Conservation (phyloP, 2,113 vertebrate species). For the Otocyon megalotis region DNA sequence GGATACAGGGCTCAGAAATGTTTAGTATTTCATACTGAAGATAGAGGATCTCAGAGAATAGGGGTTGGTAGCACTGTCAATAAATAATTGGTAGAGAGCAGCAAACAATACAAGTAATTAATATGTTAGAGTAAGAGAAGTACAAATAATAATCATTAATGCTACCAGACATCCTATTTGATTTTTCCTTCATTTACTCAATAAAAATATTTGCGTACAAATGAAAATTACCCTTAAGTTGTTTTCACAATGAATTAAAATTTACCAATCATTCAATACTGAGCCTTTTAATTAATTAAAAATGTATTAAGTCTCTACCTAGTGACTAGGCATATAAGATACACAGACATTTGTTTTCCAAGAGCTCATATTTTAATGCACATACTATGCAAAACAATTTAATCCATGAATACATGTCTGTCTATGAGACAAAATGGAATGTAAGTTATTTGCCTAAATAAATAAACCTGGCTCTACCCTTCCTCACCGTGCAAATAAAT, state of each 20-base stretch:
- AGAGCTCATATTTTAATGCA: background rate
- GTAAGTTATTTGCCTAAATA: background rate
- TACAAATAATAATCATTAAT: background rate
- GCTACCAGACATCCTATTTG: background rate
- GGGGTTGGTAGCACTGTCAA: background rate
- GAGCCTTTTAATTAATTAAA: slow-evolving; percentile 10
- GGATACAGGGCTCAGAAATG: background rate
- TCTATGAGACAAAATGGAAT: background rate
- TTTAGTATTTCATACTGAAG: background rate
- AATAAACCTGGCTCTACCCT: background rate
- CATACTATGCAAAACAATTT: background rate
- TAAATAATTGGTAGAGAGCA: background rate
- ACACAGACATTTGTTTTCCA: background rate
- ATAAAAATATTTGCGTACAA: background rate
- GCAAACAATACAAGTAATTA: background rate
- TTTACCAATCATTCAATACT: background rate
- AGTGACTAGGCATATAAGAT: background rate
- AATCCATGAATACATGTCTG: background rate
- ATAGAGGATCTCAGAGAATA: background rate
- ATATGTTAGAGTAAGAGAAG: background rate
- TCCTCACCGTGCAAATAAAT: background rate
- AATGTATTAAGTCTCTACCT: background rate
- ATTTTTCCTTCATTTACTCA: background rate
- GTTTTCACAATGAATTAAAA: background rate
- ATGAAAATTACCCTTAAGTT: background rate